phyloP scores from a whole-genome alignment of 2,888 invertebrate genomes.

The Polyploca ridens region DNA sequence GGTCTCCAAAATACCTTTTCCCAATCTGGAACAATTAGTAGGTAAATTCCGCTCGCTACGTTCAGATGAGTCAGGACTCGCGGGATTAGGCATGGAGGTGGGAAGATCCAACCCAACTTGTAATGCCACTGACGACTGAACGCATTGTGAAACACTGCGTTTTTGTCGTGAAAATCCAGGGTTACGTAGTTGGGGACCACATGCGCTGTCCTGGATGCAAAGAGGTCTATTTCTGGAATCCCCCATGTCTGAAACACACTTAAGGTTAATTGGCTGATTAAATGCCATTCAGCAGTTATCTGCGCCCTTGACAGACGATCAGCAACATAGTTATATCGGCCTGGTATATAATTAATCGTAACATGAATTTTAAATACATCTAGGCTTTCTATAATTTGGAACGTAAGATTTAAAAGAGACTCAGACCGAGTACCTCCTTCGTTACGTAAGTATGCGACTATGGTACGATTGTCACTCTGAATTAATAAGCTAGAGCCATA shows the following conservation, averaged over 20 bases:
- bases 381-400: too few relatives aligned
- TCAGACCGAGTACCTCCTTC: constrained; percentile 23
- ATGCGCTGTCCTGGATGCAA: constrained; percentile 23
- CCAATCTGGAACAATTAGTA: constrained; percentile 25
- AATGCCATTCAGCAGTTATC: too few relatives aligned
- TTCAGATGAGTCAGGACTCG: constrained; percentile 18
- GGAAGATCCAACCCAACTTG: constrained; percentile 29
- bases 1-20: constrained; percentile 26
- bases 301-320: too few relatives aligned
- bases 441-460: constrained; percentile 20
- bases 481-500: neutral
- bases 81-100: constrained; percentile 22
- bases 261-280: constrained; percentile 15
- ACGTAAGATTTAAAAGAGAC: neutral
- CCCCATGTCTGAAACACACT: constrained; percentile 21
- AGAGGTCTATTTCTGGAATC: constrained; percentile 25
- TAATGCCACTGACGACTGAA: constrained; percentile 27
- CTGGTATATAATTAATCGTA: too few relatives aligned
- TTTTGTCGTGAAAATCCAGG: constrained; percentile 20
- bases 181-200: constrained; percentile 24
- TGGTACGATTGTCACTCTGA: constrained; percentile 25
- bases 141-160: constrained; percentile 26
- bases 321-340: too few relatives aligned
- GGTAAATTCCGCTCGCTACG: constrained; percentile 18
- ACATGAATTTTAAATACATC: too few relatives aligned